Evolutionary conservation across 92 coral and sea anemone species (phyloP), one percentile per base, ranked within the genome.

Genomic region (Phenganax marumi): DNA sequence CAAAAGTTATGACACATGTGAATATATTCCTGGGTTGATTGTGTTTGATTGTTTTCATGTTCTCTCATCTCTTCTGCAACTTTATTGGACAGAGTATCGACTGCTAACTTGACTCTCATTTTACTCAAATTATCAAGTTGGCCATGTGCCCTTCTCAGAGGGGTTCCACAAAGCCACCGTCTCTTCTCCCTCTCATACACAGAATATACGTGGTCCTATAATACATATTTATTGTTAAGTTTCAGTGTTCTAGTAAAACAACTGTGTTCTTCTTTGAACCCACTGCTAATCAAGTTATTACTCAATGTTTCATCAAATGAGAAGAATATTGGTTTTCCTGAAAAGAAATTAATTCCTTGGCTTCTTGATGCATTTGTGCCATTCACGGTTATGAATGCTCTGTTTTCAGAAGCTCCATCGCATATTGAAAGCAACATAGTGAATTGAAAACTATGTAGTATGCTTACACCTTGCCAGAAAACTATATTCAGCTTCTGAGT

Each of bases 21-120:
- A 25, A 65, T 52, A 54, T 80, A 80, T 22, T 80, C 61, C 62
- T 70, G 47, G 74, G 74, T 79, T 53, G 64, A 50, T 52, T 74
- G 12, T 56, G 62, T 61, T 21, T 14, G 10, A 18, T 75, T 62
- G 64, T 68, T 55, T 26, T 39, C 76, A 82, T 26, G 54, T 11
- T 16, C 46, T 16, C 65, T 52, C 87, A 75, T 74, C 69, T 84
- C 87, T 12, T 60, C 74, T 75, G 87, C 87, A 61, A 83, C 75
- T 43, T 50, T 50, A n/a, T 51, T 52, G 52, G 81, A 73, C 49
- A 75, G n/a, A 48, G 87, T 75, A 18, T 83, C 43, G 3, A 83
- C 81, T 12, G 86, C 86, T 33, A 83, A 73, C 63, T 83, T 83
- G 17, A 83, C 86, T 19, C 73, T 25, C 86, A 83, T 83, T 17